Percentiles rank a stretch among this genome's conserved stretches.
phyloP scores from a whole-genome alignment of 2,888 invertebrate species.

The Argynnis bischoffii region DNA sequence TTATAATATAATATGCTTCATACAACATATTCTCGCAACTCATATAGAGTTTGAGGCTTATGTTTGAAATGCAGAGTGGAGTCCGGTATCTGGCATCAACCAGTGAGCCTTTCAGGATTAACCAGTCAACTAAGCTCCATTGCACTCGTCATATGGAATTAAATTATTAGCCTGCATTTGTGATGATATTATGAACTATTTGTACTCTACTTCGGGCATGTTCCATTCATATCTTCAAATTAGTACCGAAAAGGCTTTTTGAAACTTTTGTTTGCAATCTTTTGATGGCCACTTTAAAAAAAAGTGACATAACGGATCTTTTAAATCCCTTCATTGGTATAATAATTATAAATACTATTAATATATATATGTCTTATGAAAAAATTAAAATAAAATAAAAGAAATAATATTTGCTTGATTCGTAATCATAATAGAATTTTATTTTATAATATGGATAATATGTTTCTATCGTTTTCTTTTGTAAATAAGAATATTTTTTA shows the following conservation, averaged over 20 bases:
- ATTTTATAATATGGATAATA: no score
- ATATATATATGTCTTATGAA: no score
- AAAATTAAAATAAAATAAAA: no score
- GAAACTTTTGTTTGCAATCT: neutral
- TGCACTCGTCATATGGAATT: slow-evolving; percentile 39
- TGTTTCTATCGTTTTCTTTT: no score
- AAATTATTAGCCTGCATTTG: slow-evolving; percentile 34
- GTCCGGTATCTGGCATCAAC: slow-evolving; percentile 39
- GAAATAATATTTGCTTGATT: no score
- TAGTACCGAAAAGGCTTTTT: slow-evolving; percentile 8
- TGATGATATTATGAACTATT: slow-evolving; percentile 15
- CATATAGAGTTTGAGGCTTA: slow-evolving; percentile 4
- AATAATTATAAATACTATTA: no score
- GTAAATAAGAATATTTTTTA: no score
- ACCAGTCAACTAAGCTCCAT: slow-evolving; percentile 50
- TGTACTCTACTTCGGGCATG: neutral
- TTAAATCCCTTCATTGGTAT: no score
- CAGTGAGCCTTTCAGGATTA: slow-evolving; percentile 69
- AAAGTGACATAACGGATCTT: neutral
- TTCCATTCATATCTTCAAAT: slow-evolving; percentile 12
- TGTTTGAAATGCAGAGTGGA: slow-evolving; percentile 6
- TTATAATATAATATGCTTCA: neutral
- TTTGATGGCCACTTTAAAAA: neutral
- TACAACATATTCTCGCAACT: slow-evolving; percentile 12
- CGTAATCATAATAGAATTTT: no score